Evolutionary conservation across 1,140 invertebrate species (phyloP).

Genomic region (Pogonus chalceus): DNA sequence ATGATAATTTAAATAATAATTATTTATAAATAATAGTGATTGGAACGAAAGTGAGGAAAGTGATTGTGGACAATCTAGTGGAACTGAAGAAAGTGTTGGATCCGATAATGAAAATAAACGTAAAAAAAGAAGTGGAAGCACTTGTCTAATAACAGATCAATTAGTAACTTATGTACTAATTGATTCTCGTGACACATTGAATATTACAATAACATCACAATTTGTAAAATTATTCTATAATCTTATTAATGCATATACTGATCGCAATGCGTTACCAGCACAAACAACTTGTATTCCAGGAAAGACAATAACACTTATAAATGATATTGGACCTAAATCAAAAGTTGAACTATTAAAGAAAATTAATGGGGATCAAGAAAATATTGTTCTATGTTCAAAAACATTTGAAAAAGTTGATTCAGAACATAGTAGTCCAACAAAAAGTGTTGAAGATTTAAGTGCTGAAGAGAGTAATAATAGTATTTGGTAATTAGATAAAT

Average conservation of each 20-base stretch:
- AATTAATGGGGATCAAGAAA: constrained; percentile 39
- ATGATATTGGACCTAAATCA: constrained; percentile 48
- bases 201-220: constrained; percentile 56
- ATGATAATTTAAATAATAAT: constrained; percentile 5
- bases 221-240: constrained; percentile 20
- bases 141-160: constrained; percentile 30
- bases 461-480: constrained; percentile 37
- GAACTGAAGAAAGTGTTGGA: constrained; percentile 45
- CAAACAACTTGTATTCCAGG: constrained; percentile 10
- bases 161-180: constrained; percentile 57
- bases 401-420: constrained; percentile 47
- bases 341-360: constrained; percentile 43
- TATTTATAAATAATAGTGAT: constrained; percentile 39
- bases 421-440: constrained; percentile 47
- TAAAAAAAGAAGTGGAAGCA: constrained; percentile 26
- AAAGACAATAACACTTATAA: constrained; percentile 37
- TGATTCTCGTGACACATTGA: constrained; percentile 54
- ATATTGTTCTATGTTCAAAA: constrained; percentile 40
- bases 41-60: constrained; percentile 64
- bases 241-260: constrained; percentile 20
- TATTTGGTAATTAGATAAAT: constrained; percentile 33
- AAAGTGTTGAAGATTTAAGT: constrained; percentile 20
- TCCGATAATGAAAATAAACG: constrained; percentile 30
- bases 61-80: constrained; percentile 58
- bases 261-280: constrained; percentile 16